Percentiles rank a stretch among this genome's conserved stretches.
Evolutionary conservation across 2,797 vertebrate species (phyloP).

Genomic region (Pangasius larnaudii): DNA sequence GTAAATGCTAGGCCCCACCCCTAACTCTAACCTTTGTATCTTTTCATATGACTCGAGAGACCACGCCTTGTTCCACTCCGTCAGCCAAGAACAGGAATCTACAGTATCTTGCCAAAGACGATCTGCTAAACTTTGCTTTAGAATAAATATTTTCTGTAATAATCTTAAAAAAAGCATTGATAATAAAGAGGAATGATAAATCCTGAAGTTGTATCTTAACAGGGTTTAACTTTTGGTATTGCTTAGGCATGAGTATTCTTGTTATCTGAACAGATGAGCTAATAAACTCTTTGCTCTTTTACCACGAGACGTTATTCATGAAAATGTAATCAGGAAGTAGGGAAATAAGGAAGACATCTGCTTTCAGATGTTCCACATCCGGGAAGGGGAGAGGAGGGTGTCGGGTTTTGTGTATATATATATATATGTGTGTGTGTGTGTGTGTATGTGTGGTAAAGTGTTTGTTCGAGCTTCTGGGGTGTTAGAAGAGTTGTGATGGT

Average conservation of each 20-base stretch:
- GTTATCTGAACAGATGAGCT: neutral
- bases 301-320: slow-evolving; percentile 22
- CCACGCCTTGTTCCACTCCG: neutral
- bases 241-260: neutral
- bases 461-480: slow-evolving; percentile 59
- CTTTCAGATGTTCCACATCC: slow-evolving; percentile 56
- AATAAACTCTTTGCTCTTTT: slow-evolving; percentile 21
- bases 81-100: neutral
- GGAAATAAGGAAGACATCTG: slow-evolving; percentile 58
- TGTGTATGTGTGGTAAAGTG: slow-evolving; percentile 16
- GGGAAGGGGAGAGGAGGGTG: slow-evolving; percentile 38
- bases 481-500: slow-evolving; percentile 78
- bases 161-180: neutral
- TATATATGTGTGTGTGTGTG: neutral
- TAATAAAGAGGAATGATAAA: neutral
- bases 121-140: neutral
- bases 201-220: neutral
- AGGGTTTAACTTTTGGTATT: neutral
- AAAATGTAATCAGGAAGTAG: slow-evolving; percentile 37
- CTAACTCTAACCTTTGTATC: neutral
- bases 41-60: neutral
- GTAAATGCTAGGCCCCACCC: neutral
- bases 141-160: neutral
- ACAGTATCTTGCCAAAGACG: too few species aligned
- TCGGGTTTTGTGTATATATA: neutral